phyloP scores from a whole-genome alignment of 2,797 vertebrate species.

The Epinephelus malabaricus region DNA sequence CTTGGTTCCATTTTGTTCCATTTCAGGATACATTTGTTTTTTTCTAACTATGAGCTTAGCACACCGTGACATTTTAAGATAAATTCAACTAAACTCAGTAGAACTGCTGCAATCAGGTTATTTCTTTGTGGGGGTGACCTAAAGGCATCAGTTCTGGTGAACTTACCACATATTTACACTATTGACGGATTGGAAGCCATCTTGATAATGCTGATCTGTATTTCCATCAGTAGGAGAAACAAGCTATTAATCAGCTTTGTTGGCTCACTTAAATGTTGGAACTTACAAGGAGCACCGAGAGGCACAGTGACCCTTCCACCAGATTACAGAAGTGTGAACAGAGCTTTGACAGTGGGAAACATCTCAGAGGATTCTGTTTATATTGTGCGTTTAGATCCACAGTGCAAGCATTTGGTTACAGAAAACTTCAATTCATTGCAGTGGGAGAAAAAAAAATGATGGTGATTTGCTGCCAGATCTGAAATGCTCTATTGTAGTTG shows the following conservation, averaged over 20 bases:
- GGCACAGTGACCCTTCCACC: no score
- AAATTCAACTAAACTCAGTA: not conserved
- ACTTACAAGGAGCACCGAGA: no score
- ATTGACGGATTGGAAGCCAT: not conserved
- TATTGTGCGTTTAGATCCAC: not conserved
- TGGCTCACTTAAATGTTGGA: no score
- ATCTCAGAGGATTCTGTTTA: not conserved
- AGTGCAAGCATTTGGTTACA: not conserved
- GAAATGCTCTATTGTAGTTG: constrained; percentile 6
- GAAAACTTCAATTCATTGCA: not conserved
- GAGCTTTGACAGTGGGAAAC: not conserved
- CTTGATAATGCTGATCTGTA: not conserved
- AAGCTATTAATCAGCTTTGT: no score
- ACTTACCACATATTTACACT: not conserved
- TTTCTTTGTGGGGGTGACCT: not conserved
- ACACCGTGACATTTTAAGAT: not conserved
- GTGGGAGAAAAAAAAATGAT: not conserved
- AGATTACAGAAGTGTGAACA: not conserved
- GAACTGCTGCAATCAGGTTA: not conserved
- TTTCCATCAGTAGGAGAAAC: no score
- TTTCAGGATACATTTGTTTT: no score
- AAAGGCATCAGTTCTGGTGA: not conserved
- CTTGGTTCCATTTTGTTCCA: not conserved
- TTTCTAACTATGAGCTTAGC: no score
- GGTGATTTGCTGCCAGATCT: not conserved